Base-by-base conservation (phyloP, 1,140 invertebrate species). In the Doryteuthis pealeii region DNA sequence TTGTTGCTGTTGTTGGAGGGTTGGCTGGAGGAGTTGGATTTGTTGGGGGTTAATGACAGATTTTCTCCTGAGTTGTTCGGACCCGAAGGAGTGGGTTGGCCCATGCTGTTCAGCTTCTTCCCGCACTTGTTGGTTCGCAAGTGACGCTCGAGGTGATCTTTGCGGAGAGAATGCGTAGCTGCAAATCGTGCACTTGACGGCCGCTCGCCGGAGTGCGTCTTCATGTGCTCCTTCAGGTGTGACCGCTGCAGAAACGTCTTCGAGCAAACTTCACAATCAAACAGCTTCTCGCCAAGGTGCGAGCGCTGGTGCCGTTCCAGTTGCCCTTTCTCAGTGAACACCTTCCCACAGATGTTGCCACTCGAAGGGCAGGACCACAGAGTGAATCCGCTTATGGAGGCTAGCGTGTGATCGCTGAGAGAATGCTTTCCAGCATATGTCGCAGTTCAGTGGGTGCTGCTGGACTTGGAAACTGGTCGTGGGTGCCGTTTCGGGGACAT, bases 281-380 rank as follows among this genome's bases (percentile, higher is more conserved):
- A 97, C 0, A 96, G 96, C 85, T 97, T 97, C 79, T 96, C 95
- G 82, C 97, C 96, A 0, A 95, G 97, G 43, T 98, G 96, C 5
- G 94, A 93, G 78, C 92, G 91, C 26, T 96, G 90, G 87, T 75
- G 74, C 8, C 70, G 35, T 31, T 71, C 54, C 62, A 62, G 43
- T n/a, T 71, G 32, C 2, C 68, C 70, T n/a, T 66, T 66, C 32
- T 71, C 43, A 1, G 58, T 72, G 65, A 80, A 81, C 4, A 76
- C 78, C 58, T 78, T 79, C n/a, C 77, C 78, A 74, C 80, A 81
- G 71, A 77, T 75, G 30, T 78, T 72, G 68, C 80, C n/a, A 81
- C 65, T 67, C 67, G n/a, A 40, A 77, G 0, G 76, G 76, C 30
- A 62, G 26, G 18, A 62, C 54, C 18, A 62, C 54, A 15, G 54